Evolutionary conservation across 2,797 vertebrate species (phyloP), one percentile per base, ranked within the genome.

Genomic region (Sarcophilus harrisii): DNA sequence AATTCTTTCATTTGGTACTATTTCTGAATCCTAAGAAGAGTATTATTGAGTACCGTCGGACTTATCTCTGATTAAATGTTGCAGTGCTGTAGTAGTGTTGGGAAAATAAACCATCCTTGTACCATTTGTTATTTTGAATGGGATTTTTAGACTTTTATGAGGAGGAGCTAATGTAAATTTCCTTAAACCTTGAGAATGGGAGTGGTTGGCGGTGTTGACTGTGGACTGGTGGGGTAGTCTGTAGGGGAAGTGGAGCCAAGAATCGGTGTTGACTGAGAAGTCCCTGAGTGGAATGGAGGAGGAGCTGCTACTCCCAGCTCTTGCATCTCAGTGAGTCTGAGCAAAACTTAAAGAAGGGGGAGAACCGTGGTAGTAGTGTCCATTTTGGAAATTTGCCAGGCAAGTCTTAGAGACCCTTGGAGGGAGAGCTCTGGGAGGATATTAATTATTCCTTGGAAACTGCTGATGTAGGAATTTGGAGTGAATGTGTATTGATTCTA

Each of bases 371-470:
- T 92, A 38, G 90, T 24, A 55, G 27, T 92, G 18, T 81, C 93
- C 52, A n/a, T 55, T 55, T 62, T 95, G 95, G 94, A 94, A 91
- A 92, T 45, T 87, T 96, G 94, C 90, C 93, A 94, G 96, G 93
- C 96, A 95, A 96, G 95, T 92, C 62, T 49, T 81, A 45, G 21
- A 24, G 90, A 91, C 90, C 55, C 1, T 58, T 89, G 66, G n/a
- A 66, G 32, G 59, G 58, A 30, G 54, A 91, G 29, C 57, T 95
- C 29, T 95, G 94, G 32, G 93, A 54, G 45, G 57, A 16, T 91
- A 45, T 92, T 95, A 91, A 11, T 45, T 94, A 96, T 96, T 93
- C 49, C 57, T 90, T 81, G 38, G 73, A 87, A 87, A 49, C 38
- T 87, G 21, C 38, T 49, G 73, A 2, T 5, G 21, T 24, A 38